Evolutionary conservation across 1,140 invertebrate species (phyloP).

Genomic region (Ostrea edulis): DNA sequence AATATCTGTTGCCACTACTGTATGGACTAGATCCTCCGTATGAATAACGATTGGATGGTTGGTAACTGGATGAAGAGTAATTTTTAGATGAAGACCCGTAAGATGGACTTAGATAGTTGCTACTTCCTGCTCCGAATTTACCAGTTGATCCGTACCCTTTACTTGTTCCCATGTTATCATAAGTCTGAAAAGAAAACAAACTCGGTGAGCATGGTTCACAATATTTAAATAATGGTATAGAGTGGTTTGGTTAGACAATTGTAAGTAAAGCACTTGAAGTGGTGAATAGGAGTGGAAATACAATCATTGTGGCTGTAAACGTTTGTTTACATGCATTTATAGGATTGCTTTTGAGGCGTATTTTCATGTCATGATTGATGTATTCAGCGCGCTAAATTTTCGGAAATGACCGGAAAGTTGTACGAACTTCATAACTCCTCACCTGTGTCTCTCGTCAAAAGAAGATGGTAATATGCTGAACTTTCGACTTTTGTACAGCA

Average conservation of each 20-base stretch:
- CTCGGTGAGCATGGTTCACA: neutral
- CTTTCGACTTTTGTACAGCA: neutral
- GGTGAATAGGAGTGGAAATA: neutral
- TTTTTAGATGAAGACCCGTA: conserved; percentile 60
- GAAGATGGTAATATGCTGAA: neutral
- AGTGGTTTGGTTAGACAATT: neutral
- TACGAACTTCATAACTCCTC: neutral
- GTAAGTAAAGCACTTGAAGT: neutral
- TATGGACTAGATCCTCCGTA: conserved; percentile 47
- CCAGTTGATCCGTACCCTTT: conserved; percentile 57
- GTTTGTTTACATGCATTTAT: neutral
- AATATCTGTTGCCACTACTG: neutral
- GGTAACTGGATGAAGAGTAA: conserved; percentile 60
- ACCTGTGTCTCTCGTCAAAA: neutral
- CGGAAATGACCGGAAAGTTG: conserved; percentile 16
- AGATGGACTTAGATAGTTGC: conserved; percentile 65
- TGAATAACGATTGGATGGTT: conserved; percentile 60
- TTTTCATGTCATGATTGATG: conserved; percentile 18
- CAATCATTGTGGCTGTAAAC: neutral
- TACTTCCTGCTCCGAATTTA: conserved; percentile 48
- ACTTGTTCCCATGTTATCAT: conserved; percentile 65
- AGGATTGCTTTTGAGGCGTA: neutral
- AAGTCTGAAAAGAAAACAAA: conserved; percentile 60
- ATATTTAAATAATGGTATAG: neutral
- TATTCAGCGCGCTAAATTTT: neutral